These are phyloP conservation scores for Diorhabda elongata DNA, from an alignment of 1,140 invertebrate genomes.

Conservation along the genomic window DNA sequence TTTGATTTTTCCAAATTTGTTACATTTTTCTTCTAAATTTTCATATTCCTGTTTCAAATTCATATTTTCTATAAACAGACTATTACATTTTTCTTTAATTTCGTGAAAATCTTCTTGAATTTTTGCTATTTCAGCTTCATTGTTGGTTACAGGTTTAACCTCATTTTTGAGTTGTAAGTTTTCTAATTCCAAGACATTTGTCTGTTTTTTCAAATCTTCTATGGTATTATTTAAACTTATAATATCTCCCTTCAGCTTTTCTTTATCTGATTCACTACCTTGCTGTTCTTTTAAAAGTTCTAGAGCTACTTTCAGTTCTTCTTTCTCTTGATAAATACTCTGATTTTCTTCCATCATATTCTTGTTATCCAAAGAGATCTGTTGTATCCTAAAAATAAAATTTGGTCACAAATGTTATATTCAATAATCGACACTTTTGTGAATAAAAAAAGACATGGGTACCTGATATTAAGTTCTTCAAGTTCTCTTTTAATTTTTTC, in stretches of 20 bases:
- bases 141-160: slow-evolving; percentile 5
- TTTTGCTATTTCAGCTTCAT: slow-evolving; percentile 21
- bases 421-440: background rate
- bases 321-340: slow-evolving; percentile 29
- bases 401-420: background rate
- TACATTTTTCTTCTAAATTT: slow-evolving; percentile 29
- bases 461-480: slow-evolving; percentile 24
- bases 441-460: background rate
- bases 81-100: slow-evolving; percentile 33
- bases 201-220: background rate
- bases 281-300: slow-evolving; percentile 24
- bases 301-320: slow-evolving; percentile 35
- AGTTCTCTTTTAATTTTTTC: slow-evolving; percentile 29
- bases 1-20: slow-evolving; percentile 29
- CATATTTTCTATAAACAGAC: slow-evolving; percentile 33
- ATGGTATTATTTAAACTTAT: background rate
- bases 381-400: slow-evolving; percentile 18
- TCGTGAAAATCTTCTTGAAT: slow-evolving; percentile 33
- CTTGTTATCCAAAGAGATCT: slow-evolving; percentile 38
- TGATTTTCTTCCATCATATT: slow-evolving; percentile 39
- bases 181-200: slow-evolving; percentile 16
- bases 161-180: slow-evolving; percentile 32
- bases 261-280: slow-evolving; percentile 12
- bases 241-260: slow-evolving; percentile 21
- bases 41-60: slow-evolving; percentile 31